Percentiles rank a stretch among this genome's conserved stretches.
phyloP scores from a whole-genome alignment of 2,888 invertebrate species.

The Parascotia fuliginaria region DNA sequence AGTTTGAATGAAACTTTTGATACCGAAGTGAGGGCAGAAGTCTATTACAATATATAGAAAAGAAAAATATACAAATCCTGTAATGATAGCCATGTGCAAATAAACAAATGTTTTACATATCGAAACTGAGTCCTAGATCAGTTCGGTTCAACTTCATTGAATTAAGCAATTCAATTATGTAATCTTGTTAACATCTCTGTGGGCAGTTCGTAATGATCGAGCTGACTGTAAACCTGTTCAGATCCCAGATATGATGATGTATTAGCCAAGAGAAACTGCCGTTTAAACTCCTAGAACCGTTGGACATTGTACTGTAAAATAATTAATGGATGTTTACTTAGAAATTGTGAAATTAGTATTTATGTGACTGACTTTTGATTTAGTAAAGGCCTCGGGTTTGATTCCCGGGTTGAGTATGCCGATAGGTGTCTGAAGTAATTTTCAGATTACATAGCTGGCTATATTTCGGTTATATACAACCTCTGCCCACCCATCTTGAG shows the following conservation, averaged over 20 bases:
- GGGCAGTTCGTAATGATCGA: constrained; percentile 50
- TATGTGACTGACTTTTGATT: too few relatives aligned
- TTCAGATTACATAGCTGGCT: too few relatives aligned
- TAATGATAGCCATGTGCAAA: not conserved
- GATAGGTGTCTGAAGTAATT: too few relatives aligned
- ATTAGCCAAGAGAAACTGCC: constrained; percentile 35
- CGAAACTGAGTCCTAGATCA: not conserved
- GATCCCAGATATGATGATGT: constrained; percentile 40
- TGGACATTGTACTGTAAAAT: not conserved
- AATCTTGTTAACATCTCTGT: constrained; percentile 47
- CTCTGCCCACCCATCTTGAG: too few relatives aligned
- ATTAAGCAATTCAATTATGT: constrained; percentile 48
- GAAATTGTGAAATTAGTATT: not conserved
- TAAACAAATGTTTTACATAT: not conserved
- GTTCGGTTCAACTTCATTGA: constrained; percentile 11
- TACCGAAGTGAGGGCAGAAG: too few relatives aligned
- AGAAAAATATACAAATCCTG: too few relatives aligned
- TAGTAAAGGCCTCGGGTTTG: too few relatives aligned
- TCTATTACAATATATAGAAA: too few relatives aligned
- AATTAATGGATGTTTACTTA: not conserved
- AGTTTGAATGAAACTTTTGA: too few relatives aligned
- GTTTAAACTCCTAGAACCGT: constrained; percentile 13
- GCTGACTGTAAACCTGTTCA: constrained; percentile 21
- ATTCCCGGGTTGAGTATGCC: too few relatives aligned
- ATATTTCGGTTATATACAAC: too few relatives aligned